Evolutionary conservation across 2,113 vertebrate genomes (phyloP).

Genomic region (Pavo muticus): DNA sequence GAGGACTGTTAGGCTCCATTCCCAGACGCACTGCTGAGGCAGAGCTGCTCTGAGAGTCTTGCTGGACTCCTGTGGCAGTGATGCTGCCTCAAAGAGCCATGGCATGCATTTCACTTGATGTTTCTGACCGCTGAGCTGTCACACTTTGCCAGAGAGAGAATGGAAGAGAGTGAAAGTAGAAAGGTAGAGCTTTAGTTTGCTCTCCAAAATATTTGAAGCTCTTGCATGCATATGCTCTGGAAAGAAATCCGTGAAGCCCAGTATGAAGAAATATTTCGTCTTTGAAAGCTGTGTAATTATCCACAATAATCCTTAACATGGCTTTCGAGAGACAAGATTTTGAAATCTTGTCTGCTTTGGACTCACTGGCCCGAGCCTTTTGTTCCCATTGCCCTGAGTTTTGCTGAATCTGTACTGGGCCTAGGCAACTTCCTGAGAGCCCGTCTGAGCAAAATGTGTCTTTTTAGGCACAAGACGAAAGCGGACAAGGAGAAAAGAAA

Average conservation of each 20-base stretch:
- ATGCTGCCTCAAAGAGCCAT: rapidly evolving
- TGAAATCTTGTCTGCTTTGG: background rate
- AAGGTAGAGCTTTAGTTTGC: background rate
- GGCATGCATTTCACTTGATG: background rate
- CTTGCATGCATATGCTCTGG: background rate
- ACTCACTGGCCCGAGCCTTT: background rate
- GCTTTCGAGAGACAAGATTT: background rate
- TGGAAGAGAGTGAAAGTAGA: background rate
- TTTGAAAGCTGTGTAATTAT: constrained; percentile 1
- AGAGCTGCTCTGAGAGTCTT: background rate
- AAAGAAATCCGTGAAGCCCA: background rate
- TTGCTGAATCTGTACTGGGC: background rate
- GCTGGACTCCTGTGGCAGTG: background rate
- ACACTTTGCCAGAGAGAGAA: background rate
- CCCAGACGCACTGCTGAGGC: background rate
- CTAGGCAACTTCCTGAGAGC: rapidly evolving
- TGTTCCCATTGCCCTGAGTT: background rate
- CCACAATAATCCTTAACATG: background rate
- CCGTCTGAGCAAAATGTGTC: background rate
- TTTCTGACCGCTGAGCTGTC: background rate
- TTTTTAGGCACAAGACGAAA: background rate
- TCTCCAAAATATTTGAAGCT: background rate
- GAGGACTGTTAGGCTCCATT: background rate
- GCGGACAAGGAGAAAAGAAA: background rate
- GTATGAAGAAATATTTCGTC: background rate